Evolutionary conservation across 1,140 invertebrate species (phyloP), one percentile per base, ranked within the genome.

Genomic region (Marisa cornuarietis): DNA sequence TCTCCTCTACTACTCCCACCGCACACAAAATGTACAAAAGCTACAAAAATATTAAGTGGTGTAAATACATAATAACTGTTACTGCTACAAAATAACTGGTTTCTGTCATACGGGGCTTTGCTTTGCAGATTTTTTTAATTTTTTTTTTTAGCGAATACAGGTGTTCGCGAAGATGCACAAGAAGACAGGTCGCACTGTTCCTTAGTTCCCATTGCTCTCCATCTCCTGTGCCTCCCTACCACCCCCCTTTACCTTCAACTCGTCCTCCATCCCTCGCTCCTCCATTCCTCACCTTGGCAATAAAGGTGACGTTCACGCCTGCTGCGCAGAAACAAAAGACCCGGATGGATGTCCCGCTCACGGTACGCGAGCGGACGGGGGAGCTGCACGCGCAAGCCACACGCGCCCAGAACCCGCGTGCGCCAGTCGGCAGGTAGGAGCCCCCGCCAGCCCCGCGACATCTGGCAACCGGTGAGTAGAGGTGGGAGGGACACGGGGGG

Each of bases 251-350:
- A 13, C 54, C 72, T 58, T 9, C 24, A 8, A 26, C 72, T 58
- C 58, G 20, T 42, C 62, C 73, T 26, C 22, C 14, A 16, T 14
- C 58, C 31, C 20, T 31, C 58, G 24, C 73, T 26, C 51, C 58
- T 62, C 58, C 18, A n/a, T 75, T 54, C 54, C 52, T 52, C 52
- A 24, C 72, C 54, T n/a, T 68, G 65, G 65, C 65, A 68, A 68
- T 68, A 68, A 68, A 68, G 65, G 13, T 68, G 65, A 13, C 65
- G 65, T 68, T 68, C 65, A 68, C 65, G 65, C n/a, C 22, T 14
- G 14, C n/a, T 68, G 65, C 65, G 65, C 65, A 68, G 65, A 68
- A 68, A 68, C 65, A 68, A 68, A 58, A 68, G 65, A 68, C n/a
- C 65, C 26, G 65, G 65, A 68, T n/a, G 26, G 65, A 14, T 14